Evolutionary conservation across 2,888 invertebrate genomes (phyloP).

Genomic region (Aspidiotus rigidus): DNA sequence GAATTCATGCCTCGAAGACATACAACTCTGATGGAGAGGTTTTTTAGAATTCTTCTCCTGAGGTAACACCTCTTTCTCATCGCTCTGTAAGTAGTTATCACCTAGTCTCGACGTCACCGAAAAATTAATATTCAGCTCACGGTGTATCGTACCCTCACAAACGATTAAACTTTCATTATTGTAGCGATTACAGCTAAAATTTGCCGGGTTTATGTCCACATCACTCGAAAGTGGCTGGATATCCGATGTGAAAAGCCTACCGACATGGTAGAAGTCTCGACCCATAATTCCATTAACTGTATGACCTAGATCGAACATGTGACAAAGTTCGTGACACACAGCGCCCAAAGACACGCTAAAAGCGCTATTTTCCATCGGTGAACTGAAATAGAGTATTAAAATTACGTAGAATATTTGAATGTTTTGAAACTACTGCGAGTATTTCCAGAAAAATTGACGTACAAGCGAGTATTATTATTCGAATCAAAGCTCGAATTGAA

Average conservation of each 20-base stretch:
- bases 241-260: slow-evolving; percentile 55
- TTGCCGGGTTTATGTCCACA: not conserved
- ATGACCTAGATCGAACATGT: slow-evolving; percentile 89
- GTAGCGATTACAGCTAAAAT: slow-evolving; percentile 1
- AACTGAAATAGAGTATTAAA: too few species aligned
- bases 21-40: not conserved
- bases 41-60: not conserved
- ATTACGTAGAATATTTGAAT: too few species aligned
- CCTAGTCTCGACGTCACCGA: slow-evolving; percentile 3
- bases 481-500: slow-evolving; percentile 48
- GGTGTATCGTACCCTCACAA: slow-evolving; percentile 12
- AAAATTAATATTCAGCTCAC: slow-evolving; percentile 17
- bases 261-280: slow-evolving; percentile 74
- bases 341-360: slow-evolving; percentile 85
- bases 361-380: slow-evolving; percentile 43
- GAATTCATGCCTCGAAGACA: not conserved
- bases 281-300: slow-evolving; percentile 88
- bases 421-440: too few species aligned
- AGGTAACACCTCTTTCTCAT: too few species aligned
- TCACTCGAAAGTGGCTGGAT: not conserved
- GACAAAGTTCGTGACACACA: slow-evolving; percentile 85
- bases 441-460: too few species aligned
- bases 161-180: slow-evolving; percentile 17
- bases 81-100: not conserved
- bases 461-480: too few species aligned